These are phyloP conservation scores for Engraulis encrasicolus DNA, from an alignment of 2,113 vertebrate genomes.

Conservation along the genomic window DNA sequence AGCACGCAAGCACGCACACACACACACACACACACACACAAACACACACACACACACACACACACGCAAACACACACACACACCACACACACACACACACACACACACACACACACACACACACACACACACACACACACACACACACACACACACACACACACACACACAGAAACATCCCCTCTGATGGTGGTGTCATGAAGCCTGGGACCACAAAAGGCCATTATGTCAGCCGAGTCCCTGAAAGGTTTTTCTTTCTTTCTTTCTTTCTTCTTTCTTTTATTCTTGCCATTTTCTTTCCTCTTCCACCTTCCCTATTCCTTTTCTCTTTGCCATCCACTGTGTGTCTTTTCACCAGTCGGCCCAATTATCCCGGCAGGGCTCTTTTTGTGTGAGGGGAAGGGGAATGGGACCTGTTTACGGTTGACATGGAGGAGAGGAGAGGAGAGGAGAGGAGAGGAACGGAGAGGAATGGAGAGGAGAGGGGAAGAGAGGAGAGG, in stretches of 20 bases:
- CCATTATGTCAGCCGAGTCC: slow-evolving; percentile 2
- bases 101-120: not conserved
- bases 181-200: not conserved
- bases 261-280: not conserved
- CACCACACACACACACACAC: not conserved
- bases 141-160: not conserved
- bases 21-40: not conserved
- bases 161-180: too few species aligned
- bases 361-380: not conserved
- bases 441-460: too few species aligned
- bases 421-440: not conserved
- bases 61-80: not conserved
- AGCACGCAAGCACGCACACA: too few species aligned
- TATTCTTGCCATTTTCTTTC: not conserved
- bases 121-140: not conserved
- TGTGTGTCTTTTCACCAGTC: not conserved
- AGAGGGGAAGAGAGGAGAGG: too few species aligned
- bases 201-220: not conserved
- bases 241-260: not conserved
- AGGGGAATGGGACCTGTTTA: slow-evolving; percentile 6
- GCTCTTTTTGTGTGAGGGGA: not conserved
- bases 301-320: not conserved
- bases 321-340: not conserved
- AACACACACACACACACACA: not conserved
- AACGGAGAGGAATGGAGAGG: too few species aligned